These are phyloP conservation scores for Rhopalosiphum nymphaeae DNA, from an alignment of 2,888 invertebrate genomes.

Conservation along the genomic window DNA sequence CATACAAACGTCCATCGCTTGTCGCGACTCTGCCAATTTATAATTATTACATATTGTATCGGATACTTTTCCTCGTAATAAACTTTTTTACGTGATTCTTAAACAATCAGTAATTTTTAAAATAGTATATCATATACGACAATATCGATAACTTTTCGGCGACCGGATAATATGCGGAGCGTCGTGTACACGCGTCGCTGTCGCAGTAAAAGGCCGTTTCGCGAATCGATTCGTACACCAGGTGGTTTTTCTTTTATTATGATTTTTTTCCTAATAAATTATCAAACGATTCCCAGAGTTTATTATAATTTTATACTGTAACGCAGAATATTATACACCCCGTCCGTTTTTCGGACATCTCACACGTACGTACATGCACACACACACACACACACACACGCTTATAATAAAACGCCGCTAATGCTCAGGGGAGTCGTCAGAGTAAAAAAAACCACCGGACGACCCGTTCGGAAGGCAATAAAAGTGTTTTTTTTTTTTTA, in stretches of 20 bases:
- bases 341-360: not conserved
- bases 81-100: not conserved
- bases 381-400: not conserved
- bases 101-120: not conserved
- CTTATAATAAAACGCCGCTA: slow-evolving; percentile 18
- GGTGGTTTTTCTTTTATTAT: slow-evolving; percentile 10
- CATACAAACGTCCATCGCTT: no score
- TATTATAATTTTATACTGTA: slow-evolving; percentile 23
- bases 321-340: not conserved
- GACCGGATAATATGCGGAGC: no score
- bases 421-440: slow-evolving; percentile 31
- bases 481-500: slow-evolving; percentile 40
- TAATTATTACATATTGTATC: not conserved
- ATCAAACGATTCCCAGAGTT: not conserved
- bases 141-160: not conserved
- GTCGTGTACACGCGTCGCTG: no score
- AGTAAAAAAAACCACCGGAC: not conserved
- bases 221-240: not conserved
- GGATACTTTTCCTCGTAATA: not conserved
- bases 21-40: no score
- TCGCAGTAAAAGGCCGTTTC: not conserved
- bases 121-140: not conserved
- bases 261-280: slow-evolving; percentile 1
- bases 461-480: slow-evolving; percentile 46
- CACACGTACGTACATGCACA: not conserved